Base-by-base conservation (phyloP, 2,113 vertebrate species). In the Neotoma lepida region DNA sequence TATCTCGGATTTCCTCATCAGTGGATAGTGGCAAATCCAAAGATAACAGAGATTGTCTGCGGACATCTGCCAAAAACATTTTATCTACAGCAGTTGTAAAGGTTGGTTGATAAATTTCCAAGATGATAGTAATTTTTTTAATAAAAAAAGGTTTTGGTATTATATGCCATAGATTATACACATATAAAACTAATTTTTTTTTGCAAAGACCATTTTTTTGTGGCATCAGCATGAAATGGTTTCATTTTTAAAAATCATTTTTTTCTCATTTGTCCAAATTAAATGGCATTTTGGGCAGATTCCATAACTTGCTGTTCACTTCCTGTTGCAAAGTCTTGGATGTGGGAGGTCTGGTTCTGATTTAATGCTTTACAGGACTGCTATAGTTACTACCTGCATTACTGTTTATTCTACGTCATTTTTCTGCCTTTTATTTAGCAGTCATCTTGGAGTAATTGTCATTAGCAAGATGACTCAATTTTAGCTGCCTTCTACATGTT, bases 101-200 rank as follows among this genome's bases (percentile, higher is more conserved):
- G 97, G 98, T 98, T 96, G 90, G 97, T 98, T 97, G 49, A 49
- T 97, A 56, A 95, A 80, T 88, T 96, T 96, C 24, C n/a, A 88
- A 88, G n/a, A 70, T 78, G 74, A 22, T 68, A 81, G 13, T 88
- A 91, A 15, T 44, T 91, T 94, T 95, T 86, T 51, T 12, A 51
- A 71, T 41, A 82, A 61, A 82, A 76, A 91, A 94, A 85, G 30
- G 18, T 51, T 95, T 12, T 96, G 61, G 20, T 95, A 41, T 88
- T 51, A 71, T 8, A 46, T 33, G 33, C n/a, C 46, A 74, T 20
- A 46, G 12, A 35, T 63, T 78, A 82, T 20, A 95, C 1, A 87
- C 51, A 88, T 58, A 66, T 80, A 86, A 56, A 94, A 61, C 17
- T 41, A 54, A 0, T 61, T 82, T 82, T 58, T 94, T 82, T 35